These are phyloP conservation scores for Mirza zaza DNA, from an alignment of 2,113 vertebrate genomes.

Conservation along the genomic window DNA sequence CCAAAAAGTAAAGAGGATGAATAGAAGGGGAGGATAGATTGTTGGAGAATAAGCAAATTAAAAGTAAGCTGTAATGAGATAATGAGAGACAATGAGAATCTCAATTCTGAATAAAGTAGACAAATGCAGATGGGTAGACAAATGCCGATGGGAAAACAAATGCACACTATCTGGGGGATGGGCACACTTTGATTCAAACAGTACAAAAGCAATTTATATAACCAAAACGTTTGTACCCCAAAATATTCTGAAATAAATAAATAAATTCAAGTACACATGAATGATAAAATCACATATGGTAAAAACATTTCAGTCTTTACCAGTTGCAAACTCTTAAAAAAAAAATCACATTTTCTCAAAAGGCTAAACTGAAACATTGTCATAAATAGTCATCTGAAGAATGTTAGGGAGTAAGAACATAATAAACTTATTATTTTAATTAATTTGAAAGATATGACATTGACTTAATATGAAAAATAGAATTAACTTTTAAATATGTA, in stretches of 20 bases:
- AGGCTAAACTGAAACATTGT: not conserved
- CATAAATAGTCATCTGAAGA: not conserved
- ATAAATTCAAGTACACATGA: not conserved
- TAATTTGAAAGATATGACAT: not conserved
- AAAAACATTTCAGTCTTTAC: not conserved
- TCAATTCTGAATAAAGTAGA: not conserved
- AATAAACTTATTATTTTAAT: not conserved
- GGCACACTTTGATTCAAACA: too few species aligned
- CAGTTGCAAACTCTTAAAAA: not conserved
- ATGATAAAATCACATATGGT: not conserved
- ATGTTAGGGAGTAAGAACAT: not conserved
- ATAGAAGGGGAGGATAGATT: not conserved
- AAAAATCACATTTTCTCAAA: not conserved
- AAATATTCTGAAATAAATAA: too few species aligned
- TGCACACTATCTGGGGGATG: too few species aligned
- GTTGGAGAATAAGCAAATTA: not conserved
- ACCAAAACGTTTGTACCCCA: too few species aligned
- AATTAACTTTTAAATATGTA: not conserved
- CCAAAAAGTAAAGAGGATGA: not conserved
- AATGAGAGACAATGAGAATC: not conserved
- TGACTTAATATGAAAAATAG: not conserved
- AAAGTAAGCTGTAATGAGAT: not conserved
- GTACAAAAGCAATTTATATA: too few species aligned
- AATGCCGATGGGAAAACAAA: too few species aligned
- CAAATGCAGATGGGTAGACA: not conserved